Evolutionary conservation across 2,797 vertebrate genomes (phyloP), one percentile per base, ranked within the genome.

Genomic region (Onychomys leucogaster): DNA sequence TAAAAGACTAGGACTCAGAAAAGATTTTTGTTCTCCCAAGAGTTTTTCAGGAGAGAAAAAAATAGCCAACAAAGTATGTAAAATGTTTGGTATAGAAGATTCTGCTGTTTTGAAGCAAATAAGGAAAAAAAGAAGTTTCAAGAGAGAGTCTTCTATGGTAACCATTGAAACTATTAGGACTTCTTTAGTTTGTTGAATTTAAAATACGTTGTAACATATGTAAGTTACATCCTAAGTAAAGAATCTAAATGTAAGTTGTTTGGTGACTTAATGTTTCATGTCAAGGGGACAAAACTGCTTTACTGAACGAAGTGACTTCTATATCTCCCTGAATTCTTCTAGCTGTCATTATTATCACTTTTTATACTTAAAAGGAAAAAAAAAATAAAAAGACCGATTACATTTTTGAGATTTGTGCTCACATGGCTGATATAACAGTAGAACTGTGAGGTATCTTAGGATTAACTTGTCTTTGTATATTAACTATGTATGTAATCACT

Each of bases 401-500:
- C 8, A n/a, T 87, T 89, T 77, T 37, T 63, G 25, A 91, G 16
- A 90, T 89, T 84, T 91, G 11, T 84, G 12, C 73, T 93, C 76
- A 12, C 73, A 21, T 41, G 23, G 87, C 57, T 46, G 81, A 55
- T 69, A 4, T 82, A 95, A 75, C 13, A 77, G 37, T 46, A 92
- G 34, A 87, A 83, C 69, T 94, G 84, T 89, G 55, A 96, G 80
- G 67, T 1, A 90, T 81, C 90, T 89, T 92, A 91, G 3, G 94
- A 73, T 94, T 96, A 83, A n/a, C 46, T 86, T 93, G n/a, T 69
- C 69, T 97, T 96, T 92, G 57, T 90, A 71, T 96, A 21, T 57
- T 87, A 87, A 94, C 83, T 87, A 90, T 6, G 13, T 43, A 57
- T 61, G 9, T 46, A 78, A 90, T 12, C 77, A 75, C 21, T 84